phyloP scores from a whole-genome alignment of 2,113 vertebrate species.

The Rhinopithecus roxellana region DNA sequence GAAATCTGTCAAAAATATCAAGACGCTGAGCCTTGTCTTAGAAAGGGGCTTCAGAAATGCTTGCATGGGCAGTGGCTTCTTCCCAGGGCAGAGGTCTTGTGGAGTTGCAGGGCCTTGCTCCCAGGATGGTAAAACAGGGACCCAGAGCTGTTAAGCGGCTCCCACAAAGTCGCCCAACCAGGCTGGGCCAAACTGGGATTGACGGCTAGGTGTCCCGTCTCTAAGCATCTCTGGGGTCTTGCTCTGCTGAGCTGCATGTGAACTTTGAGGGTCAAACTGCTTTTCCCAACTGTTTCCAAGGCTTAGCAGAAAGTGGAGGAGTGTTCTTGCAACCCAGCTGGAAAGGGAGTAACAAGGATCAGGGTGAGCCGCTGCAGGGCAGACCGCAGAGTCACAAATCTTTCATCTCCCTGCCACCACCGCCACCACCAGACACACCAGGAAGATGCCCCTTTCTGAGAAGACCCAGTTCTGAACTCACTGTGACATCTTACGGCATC shows the following conservation, averaged over 20 bases:
- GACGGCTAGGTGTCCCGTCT: not conserved
- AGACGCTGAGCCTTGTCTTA: not conserved
- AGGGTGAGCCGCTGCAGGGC: fast-evolving
- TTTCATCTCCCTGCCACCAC: not conserved
- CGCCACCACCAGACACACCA: too few relatives aligned
- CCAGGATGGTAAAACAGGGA: not conserved
- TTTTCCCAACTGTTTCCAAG: not conserved
- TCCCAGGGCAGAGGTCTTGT: fast-evolving
- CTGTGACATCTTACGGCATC: fast-evolving
- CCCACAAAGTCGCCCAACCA: too few relatives aligned
- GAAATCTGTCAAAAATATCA: not conserved
- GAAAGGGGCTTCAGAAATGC: not conserved
- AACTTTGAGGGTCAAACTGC: too few relatives aligned
- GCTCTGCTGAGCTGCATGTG: not conserved
- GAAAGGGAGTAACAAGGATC: not conserved
- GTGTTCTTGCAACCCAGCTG: not conserved
- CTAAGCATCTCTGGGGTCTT: not conserved
- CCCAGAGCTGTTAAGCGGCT: not conserved
- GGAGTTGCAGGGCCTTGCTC: not conserved
- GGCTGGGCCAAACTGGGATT: not conserved
- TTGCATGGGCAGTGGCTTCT: fast-evolving
- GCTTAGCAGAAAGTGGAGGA: not conserved
- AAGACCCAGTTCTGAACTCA: not conserved
- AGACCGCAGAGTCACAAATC: not conserved
- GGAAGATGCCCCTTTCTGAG: not conserved